Conservation (phyloP, 2,113 vertebrate species). For the Solenodon paradoxus region DNA sequence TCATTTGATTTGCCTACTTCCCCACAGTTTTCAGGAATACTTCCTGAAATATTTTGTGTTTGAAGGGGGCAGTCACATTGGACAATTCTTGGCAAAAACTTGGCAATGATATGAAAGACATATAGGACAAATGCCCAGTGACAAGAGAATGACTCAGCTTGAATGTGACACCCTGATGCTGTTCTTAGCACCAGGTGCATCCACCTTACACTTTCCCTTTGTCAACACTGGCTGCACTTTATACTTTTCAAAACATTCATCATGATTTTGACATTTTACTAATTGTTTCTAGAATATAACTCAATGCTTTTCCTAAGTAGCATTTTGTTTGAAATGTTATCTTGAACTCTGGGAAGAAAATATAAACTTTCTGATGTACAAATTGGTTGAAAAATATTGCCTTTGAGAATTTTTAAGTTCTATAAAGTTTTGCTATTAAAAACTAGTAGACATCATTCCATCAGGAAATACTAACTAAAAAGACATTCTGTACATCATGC, state of each 20-base stretch:
- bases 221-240: background rate
- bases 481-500: background rate
- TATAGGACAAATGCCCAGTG: background rate
- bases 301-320: background rate
- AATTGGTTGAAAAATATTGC: background rate
- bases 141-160: background rate
- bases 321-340: constrained; percentile 3
- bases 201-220: background rate
- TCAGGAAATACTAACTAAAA: background rate
- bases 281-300: background rate
- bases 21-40: background rate
- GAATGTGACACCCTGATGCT: background rate
- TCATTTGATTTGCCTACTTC: background rate
- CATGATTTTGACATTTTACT: constrained; percentile 1
- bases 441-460: background rate
- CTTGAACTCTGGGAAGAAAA: background rate
- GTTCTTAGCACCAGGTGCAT: background rate
- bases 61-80: background rate
- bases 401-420: background rate
- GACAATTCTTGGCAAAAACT: background rate
- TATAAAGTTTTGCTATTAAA: background rate
- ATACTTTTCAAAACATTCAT: background rate
- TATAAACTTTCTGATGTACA: background rate
- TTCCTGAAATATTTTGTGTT: background rate
- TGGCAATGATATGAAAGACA: background rate